Evolutionary conservation across 2,888 invertebrate genomes (phyloP).

Genomic region (Notodonta ziczac): DNA sequence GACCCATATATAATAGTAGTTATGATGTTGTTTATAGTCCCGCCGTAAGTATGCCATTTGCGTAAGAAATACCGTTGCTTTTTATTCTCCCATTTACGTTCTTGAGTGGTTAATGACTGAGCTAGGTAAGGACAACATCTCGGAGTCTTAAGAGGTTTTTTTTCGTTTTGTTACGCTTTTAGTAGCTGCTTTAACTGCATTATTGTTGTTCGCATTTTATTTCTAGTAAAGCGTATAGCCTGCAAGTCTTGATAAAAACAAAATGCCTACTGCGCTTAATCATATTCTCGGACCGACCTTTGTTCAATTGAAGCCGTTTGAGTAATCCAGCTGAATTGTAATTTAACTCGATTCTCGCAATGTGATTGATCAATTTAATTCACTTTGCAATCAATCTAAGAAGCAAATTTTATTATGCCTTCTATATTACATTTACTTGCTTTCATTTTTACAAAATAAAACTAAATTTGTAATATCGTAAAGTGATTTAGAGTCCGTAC

Average conservation of each 20-base stretch:
- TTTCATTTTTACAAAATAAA: background rate
- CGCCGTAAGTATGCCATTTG: constrained; percentile 58
- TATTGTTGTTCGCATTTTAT: constrained; percentile 14
- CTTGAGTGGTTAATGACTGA: constrained; percentile 39
- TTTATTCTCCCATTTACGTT: constrained; percentile 43
- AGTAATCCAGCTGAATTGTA: constrained; percentile 32
- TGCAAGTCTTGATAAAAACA: background rate
- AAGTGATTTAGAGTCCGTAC: background rate
- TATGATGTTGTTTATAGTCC: constrained; percentile 66
- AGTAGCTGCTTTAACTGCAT: constrained; percentile 14
- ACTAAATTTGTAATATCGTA: background rate
- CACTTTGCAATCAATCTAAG: constrained; percentile 24
- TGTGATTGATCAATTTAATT: constrained; percentile 39
- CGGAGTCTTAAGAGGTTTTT: constrained; percentile 17
- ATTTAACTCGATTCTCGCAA: constrained; percentile 36
- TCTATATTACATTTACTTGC: background rate
- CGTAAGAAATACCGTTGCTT: constrained; percentile 48
- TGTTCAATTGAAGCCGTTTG: constrained; percentile 25
- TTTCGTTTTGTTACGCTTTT: constrained; percentile 31
- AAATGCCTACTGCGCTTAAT: constrained; percentile 14
- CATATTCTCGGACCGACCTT: constrained; percentile 21
- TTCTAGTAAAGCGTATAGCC: background rate
- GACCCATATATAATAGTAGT: constrained; percentile 73
- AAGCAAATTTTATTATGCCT: background rate
- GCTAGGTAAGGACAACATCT: constrained; percentile 32